Conservation (phyloP, 64 coral and sea anemone species). For the Orbicella faveolata region DNA sequence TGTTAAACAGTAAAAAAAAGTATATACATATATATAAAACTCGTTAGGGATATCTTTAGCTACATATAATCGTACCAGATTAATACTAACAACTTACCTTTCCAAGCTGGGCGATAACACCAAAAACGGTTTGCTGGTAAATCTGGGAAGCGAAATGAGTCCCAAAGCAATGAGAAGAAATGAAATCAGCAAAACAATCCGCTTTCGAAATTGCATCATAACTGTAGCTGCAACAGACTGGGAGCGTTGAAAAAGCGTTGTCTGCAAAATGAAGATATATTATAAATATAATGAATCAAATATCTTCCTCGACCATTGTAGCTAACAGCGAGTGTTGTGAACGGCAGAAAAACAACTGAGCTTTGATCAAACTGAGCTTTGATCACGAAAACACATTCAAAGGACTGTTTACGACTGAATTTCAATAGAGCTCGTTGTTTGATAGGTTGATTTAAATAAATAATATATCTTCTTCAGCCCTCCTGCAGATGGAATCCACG, state of each 20-base stretch:
- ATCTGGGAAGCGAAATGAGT: not conserved
- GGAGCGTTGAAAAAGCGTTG: not conserved
- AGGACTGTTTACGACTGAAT: no score
- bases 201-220: not conserved
- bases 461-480: no score
- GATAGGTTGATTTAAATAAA: no score
- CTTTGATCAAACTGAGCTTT: no score
- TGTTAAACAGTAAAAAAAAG: not conserved
- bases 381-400: no score
- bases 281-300: not conserved
- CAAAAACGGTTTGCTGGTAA: not conserved
- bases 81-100: not conserved
- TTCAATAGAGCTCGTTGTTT: no score
- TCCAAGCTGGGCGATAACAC: not conserved
- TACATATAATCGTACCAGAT: not conserved
- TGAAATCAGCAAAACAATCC: not conserved
- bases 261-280: not conserved
- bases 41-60: not conserved
- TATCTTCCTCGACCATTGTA: not conserved
- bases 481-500: no score
- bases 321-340: no score
- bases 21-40: not conserved
- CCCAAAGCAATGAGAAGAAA: not conserved
- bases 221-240: not conserved
- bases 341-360: no score